Conservation (phyloP, 2,888 invertebrate genomes). For the Hermaeophaga mercurialis region DNA sequence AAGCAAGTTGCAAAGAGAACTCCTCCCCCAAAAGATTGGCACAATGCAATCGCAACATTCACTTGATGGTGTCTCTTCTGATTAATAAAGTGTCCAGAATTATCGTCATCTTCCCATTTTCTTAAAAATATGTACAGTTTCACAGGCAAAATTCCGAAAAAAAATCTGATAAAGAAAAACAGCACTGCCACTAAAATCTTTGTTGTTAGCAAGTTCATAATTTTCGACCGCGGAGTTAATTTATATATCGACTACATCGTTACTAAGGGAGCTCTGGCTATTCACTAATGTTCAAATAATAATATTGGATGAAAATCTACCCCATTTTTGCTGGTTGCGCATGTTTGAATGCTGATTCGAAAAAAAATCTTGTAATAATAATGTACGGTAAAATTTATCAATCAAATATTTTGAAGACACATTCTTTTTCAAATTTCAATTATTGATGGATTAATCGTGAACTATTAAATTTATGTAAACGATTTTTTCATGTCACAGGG, state of each 20-base stretch:
- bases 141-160: constrained; percentile 61
- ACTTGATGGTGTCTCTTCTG: constrained; percentile 50
- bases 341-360: background rate
- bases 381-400: too few species aligned
- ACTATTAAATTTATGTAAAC: too few species aligned
- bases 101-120: constrained; percentile 51
- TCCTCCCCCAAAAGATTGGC: constrained; percentile 62
- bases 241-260: background rate
- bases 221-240: background rate
- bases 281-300: background rate
- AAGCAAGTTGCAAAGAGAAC: constrained; percentile 64
- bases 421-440: too few species aligned
- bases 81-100: constrained; percentile 47
- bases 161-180: constrained; percentile 58
- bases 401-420: too few species aligned
- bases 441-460: too few species aligned
- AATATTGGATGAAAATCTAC: constrained; percentile 1
- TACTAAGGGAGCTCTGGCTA: background rate
- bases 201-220: constrained; percentile 55
- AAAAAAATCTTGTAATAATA: background rate
- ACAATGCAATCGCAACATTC: constrained; percentile 51
- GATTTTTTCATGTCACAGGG: too few species aligned
- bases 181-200: constrained; percentile 59
- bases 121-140: constrained; percentile 56
- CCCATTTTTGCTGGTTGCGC: background rate